Evolutionary conservation across 1,140 invertebrate species (phyloP), one percentile per base, ranked within the genome.

Genomic region (Arion vulgaris): DNA sequence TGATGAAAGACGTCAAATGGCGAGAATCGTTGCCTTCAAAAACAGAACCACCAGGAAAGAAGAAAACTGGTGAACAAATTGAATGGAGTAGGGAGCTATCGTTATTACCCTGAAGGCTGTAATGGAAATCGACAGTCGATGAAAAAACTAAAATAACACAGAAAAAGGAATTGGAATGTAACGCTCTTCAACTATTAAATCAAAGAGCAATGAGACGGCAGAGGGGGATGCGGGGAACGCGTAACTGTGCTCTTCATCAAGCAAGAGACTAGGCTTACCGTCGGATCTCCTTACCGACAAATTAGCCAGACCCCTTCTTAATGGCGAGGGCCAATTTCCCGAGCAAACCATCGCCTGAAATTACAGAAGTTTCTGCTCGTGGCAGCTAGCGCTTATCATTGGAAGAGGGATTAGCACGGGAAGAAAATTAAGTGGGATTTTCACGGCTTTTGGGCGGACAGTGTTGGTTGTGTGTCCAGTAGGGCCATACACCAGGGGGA

Each of bases 281-380:
- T 66, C 62, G 62, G 62, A 66, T 66, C 62, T 28, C 62, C 62
- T 66, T 66, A 66, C 62, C 7, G 62, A 66, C 62, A 66, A 66
- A 66, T 66, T 66, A 66, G 62, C 62, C 62, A 32, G 53, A 32
- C 17, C 62, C 11, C 62, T 17, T 66, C 62, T 66, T 66, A 66
- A 66, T 66, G 62, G 62, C 62, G 19, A 66, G n/a, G 62, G 62
- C 62, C 62, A 66, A 66, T 66, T 66, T 66, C 28, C 5, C 62
- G 28, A 66, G 28, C n/a, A 66, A 66, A 66, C 51, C 62, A 66
- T 28, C 28, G 62, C 62, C 62, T 66, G 62, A 32, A 32, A 66
- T 66, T 66, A 66, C n/a, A 32, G 28, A 66, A 66, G 62, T 66
- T 66, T 32, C 62, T 66, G 62, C 28, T 66, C 32, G 62, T 66